These are phyloP conservation scores for Tretioscincus oriximinensis DNA, from an alignment of 2,113 vertebrate species.

Conservation along the genomic window DNA sequence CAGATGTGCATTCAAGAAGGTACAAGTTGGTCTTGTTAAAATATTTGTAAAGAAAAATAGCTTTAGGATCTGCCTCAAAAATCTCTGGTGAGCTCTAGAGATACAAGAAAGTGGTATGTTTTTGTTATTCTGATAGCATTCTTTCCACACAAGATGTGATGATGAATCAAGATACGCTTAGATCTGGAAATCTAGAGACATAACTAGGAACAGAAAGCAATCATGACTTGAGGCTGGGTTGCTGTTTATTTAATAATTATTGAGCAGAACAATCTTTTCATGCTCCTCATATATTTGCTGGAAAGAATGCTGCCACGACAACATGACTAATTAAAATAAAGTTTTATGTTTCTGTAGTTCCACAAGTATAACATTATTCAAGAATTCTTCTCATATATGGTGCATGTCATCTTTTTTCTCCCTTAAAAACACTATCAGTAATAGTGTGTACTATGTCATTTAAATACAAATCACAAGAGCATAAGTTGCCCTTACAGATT, in stretches of 20 bases:
- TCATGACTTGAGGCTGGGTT: constrained; percentile 18
- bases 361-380: neutral
- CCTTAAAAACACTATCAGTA: constrained; percentile 5
- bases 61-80: constrained; percentile 68
- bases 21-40: constrained; percentile 74
- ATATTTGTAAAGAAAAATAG: constrained; percentile 87
- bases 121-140: constrained; percentile 51
- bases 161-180: constrained; percentile 51
- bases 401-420: neutral
- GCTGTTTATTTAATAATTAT: constrained; percentile 14
- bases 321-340: constrained; percentile 20
- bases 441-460: neutral
- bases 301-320: constrained; percentile 1
- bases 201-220: constrained; percentile 14
- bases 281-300: neutral
- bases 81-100: constrained; percentile 46
- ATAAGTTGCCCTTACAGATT: neutral
- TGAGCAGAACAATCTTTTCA: constrained; percentile 25
- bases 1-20: constrained; percentile 76
- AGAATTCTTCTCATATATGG: neutral
- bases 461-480: neutral
- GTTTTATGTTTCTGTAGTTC: constrained; percentile 2
- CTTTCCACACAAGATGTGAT: constrained; percentile 54
- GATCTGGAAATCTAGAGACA: constrained; percentile 37
- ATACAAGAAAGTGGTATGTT: constrained; percentile 29